Base-by-base conservation (phyloP, 2,888 invertebrate genomes). In the Melangyna quadrimaculata region DNA sequence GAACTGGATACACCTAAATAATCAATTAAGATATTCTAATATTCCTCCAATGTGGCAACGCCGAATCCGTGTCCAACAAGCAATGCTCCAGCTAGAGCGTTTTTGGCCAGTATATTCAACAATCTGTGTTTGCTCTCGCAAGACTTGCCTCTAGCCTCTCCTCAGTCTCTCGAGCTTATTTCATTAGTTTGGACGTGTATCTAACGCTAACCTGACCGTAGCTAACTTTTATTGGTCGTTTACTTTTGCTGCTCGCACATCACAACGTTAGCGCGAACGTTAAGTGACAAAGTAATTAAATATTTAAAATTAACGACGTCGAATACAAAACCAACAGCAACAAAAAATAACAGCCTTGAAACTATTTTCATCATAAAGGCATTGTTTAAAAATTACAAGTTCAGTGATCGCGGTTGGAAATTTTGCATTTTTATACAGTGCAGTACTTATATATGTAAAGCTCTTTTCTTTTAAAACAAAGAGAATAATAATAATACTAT, bases 131-230 rank as follows among this genome's bases (percentile, higher is more conserved):
- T 57, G 45, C 84, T 80, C 80, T 80, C 53, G 17, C 43, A 57
- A 77, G 57, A 73, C 63, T 43, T 45, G 22, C 53, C 72, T 72
- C 63, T 43, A 37, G 22, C 53, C 72, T 72, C 84, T 77, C 55
- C 65, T 69, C 84, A 86, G 84, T 86, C 72, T 48, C 37, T 80
- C 67, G 72, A 72, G 72, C 80, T 77, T 86, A 80, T 86, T 86
- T 69, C 75, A 69, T 72, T 77, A 69, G 84, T 63, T 86, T 72
- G 43, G 84, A 80, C 84, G 80, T 86, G 70, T 74, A 65, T 71
- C 74, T 79, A 59, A 45, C 55, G 78, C 63, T 40, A 22, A 32
- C 22, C 63, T 40, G 17, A 32, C 22, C 65, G 79, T 61, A 40
- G 55, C 63, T 48, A 35, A 59, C 40, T 69, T 59, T 72, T 57